A percentile compares a stretch with the other conserved stretches of the same genome.
Conservation (phyloP, 2,113 vertebrate species). For the Cnemophilus loriae region DNA sequence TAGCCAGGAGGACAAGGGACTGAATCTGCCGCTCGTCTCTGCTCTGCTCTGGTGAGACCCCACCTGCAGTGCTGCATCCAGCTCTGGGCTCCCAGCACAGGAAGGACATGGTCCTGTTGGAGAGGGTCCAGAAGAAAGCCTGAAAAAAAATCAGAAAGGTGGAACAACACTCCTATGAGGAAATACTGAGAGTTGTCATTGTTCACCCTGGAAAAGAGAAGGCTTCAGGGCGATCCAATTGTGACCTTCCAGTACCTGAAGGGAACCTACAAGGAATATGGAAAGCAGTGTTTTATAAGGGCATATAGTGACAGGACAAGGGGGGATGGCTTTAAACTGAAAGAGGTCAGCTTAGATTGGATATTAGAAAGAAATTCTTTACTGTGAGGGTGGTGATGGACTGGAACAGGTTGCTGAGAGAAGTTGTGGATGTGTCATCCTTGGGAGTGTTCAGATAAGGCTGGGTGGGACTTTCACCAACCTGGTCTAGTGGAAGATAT, state of each 20-base stretch:
- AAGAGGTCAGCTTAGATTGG: not conserved
- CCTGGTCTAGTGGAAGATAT: not conserved
- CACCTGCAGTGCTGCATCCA: not conserved
- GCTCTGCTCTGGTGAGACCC: not conserved
- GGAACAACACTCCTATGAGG: not conserved
- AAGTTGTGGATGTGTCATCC: not conserved
- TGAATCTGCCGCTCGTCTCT: no score
- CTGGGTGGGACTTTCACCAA: not conserved
- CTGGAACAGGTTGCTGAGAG: not conserved
- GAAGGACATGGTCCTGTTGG: not conserved
- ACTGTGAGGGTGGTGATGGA: not conserved
- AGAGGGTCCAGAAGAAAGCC: not conserved
- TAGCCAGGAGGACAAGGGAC: not conserved
- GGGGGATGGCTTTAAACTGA: not conserved
- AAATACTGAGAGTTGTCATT: not conserved
- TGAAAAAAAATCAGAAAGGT: not conserved
- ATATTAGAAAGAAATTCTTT: not conserved
- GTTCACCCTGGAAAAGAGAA: not conserved
- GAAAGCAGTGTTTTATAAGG: not conserved
- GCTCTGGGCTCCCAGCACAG: not conserved
- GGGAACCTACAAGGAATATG: rapidly evolving
- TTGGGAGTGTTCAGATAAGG: not conserved
- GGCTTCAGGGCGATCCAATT: rapidly evolving
- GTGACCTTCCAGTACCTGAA: not conserved
- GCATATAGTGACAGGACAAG: not conserved